Evolutionary conservation across 2,113 vertebrate genomes (phyloP).

Genomic region (Vanacampus margaritifer): DNA sequence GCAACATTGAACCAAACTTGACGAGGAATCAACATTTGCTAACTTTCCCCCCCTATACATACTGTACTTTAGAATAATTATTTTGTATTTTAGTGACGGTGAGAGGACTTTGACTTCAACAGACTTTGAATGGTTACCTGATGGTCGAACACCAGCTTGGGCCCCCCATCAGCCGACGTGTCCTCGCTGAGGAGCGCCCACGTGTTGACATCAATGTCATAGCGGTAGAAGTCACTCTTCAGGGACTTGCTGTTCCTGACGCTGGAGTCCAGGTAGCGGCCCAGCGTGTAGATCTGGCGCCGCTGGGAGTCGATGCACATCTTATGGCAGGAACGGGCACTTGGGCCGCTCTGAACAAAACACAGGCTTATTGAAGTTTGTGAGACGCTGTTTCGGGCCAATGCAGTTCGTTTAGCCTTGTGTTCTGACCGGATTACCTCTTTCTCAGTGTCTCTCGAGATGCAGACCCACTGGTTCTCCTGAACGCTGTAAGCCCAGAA

Average conservation of each 20-base stretch:
- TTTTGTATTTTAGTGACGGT: no score
- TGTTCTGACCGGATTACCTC: slow-evolving; percentile 70
- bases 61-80: no score
- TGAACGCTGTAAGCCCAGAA: slow-evolving; percentile 99
- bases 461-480: slow-evolving; percentile 97
- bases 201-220: slow-evolving; percentile 92
- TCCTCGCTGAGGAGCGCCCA: slow-evolving; percentile 96
- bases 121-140: slow-evolving; percentile 75
- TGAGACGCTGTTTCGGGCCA: no score
- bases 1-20: no score
- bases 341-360: slow-evolving; percentile 83
- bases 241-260: slow-evolving; percentile 98
- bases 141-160: slow-evolving; percentile 97
- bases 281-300: slow-evolving; percentile 94
- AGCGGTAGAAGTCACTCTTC: slow-evolving; percentile 97
- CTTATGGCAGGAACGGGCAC: slow-evolving; percentile 97
- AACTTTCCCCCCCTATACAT: no score
- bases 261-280: slow-evolving; percentile 94
- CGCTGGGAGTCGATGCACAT: slow-evolving; percentile 98
- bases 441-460: slow-evolving; percentile 97
- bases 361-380: not conserved
- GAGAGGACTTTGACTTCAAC: no score
- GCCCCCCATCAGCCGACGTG: slow-evolving; percentile 91
- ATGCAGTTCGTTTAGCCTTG: not conserved
- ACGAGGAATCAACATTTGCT: no score